Evolutionary conservation across 2,113 vertebrate genomes (phyloP), one percentile per base, ranked within the genome.

Genomic region (Tachycineta bicolor): DNA sequence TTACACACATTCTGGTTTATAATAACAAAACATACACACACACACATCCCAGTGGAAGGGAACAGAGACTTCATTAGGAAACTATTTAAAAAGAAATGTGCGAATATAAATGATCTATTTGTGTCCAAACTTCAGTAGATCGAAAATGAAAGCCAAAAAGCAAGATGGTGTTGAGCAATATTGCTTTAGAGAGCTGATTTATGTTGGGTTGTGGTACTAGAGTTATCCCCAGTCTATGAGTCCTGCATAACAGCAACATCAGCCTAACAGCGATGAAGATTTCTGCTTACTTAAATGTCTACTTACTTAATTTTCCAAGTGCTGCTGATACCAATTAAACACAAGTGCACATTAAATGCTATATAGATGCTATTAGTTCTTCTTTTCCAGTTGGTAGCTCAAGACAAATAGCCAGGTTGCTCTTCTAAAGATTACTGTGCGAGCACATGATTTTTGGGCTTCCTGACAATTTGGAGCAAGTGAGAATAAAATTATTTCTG

Each of bases 31-130:
- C 81, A 62, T 64, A 62, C 44, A 76, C 60, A 87, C 52, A 56
- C 44, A 74, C 60, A 86, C 52, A 69, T 26, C 33, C 58, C 63
- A 44, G 59, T 94, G 58, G 71, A 93, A 96, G 52, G 15, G 41
- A 96, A 94, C 55, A 63, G 91, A 95, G 47, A 62, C 96, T 97
- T 97, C 96, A 97, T 97, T 98, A 96, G 87, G 70, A 96, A 97
- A 97, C 94, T 88, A 76, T 93, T 94, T 89, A 97, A 95, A 97
- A 97, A 97, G 89, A 96, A 97, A 96, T 93, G 87, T 86, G 59
- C 41, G 67, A 97, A 97, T 98, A 96, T 89, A 98, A 98, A 97
- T 96, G 83, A 98, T 97, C 87, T 97, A 96, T 97, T 97, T 89
- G 67, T 75, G 93, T 75, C 76, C 70, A 97, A 83, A 94, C 76